Evolutionary conservation across 1,140 invertebrate genomes (phyloP), one percentile per base, ranked within the genome.

Genomic region (Megalopta genalis): DNA sequence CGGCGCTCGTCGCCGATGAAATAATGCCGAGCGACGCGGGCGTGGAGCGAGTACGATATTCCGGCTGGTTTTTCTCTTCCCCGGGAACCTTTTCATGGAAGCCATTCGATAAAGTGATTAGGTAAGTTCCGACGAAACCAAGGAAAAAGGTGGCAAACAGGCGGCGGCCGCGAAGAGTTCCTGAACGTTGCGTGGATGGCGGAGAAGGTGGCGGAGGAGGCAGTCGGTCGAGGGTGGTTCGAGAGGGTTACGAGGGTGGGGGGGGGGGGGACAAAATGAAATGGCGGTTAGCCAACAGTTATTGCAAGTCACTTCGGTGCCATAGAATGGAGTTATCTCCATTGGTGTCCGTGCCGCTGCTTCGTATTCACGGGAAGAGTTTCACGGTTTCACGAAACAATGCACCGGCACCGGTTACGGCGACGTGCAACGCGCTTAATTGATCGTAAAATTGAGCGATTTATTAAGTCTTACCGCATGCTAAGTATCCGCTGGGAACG

Each of bases 41-140:
- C 80, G 85, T 64, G 27, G 39, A 23, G 76, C 66, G 42, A 68
- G 73, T 32, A 65, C 78, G 82, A 83, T 77, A 72, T 74, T 81
- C 65, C 59, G 46, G 62, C 46, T 39, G 66, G 70, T 66, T 77
- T 83, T 80, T 73, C 57, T 57, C 42, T 46, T 65, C 52, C 21
- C 66, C 71, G 23, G 81, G 65, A 81, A 90, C 83, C 88, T 88
- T 80, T 89, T 76, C 86, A 77, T 80, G 69, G 67, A 89, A 83
- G 83, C 86, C 88, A 85, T 87, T 90, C 85, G 80, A 86, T 90
- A 90, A 90, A 87, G 86, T 89, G 89, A 90, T 90, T 90, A 90
- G 89, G 84, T 89, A 90, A 90, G 84, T 90, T 89, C 86, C 70
- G 80, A 69, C 63, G 74, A 86, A 72, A 77, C 76, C 72, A 46